phyloP scores from a whole-genome alignment of 2,888 invertebrate genomes.

The Ceratothoa steindachneri region DNA sequence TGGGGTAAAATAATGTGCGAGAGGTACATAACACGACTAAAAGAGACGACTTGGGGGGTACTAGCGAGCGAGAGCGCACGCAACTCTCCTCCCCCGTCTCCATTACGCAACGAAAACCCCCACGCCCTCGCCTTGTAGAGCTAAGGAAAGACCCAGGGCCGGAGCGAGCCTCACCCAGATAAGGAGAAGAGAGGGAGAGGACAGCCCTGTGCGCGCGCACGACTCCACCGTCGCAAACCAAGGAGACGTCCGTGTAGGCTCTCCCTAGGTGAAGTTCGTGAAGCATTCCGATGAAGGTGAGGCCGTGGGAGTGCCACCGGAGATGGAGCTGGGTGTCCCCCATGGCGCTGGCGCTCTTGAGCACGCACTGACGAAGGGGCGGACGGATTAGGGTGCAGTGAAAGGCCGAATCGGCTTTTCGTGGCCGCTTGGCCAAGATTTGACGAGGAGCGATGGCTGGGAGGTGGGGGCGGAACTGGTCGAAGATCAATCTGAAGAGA shows the following conservation, averaged over 20 bases:
- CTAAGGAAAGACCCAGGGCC: too few relatives aligned
- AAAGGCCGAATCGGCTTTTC: too few relatives aligned
- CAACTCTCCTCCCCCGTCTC: too few relatives aligned
- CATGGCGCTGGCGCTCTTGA: slow-evolving; percentile 5
- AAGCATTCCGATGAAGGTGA: slow-evolving; percentile 45
- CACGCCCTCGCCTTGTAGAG: too few relatives aligned
- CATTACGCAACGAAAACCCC: too few relatives aligned
- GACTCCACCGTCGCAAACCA: slow-evolving; percentile 44
- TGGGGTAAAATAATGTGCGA: too few relatives aligned
- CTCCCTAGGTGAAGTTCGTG: slow-evolving; percentile 39
- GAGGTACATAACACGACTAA: too few relatives aligned
- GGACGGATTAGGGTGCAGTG: not conserved
- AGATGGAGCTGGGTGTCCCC: slow-evolving; percentile 41
- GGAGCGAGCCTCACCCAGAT: slow-evolving; percentile 25
- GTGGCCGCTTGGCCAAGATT: too few relatives aligned
- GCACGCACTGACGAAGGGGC: not conserved
- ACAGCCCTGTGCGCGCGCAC: slow-evolving; percentile 43
- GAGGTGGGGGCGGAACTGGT: not conserved
- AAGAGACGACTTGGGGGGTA: too few relatives aligned
- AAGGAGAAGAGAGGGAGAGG: slow-evolving; percentile 43
- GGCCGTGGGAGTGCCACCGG: slow-evolving; percentile 46
- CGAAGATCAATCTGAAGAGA: not conserved
- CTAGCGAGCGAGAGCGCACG: too few relatives aligned
- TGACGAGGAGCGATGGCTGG: not conserved
- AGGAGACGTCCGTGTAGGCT: slow-evolving; percentile 40